Evolutionary conservation across 1,140 invertebrate genomes (phyloP), one percentile per base, ranked within the genome.

Genomic region (Pissodes strobi): DNA sequence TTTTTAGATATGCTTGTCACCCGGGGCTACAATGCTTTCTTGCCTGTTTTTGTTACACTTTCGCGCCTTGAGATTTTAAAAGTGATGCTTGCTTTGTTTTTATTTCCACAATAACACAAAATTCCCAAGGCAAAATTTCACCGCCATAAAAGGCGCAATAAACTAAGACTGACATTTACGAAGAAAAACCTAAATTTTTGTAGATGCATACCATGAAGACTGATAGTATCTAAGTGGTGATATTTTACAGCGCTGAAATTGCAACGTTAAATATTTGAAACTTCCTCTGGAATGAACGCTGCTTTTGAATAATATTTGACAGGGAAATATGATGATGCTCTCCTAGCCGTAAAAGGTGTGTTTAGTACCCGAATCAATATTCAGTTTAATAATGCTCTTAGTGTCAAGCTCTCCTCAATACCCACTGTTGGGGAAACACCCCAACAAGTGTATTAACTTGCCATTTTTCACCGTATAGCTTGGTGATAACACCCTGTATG

Each of bases 41-140:
- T 55, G 30, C 39, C 18, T 22, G 43, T 46, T 46, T 22, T 46
- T 22, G 15, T 46, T 13, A 46, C 43, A 46, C 48, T 55, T 34
- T 18, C 21, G 30, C 15, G 23, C 39, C 41, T 57, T 43, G 43
- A 43, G 22, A 57, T 57, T 45, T 57, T 38, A 57, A 57, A 57
- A 57, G 23, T 18, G 19, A 12, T 25, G 53, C 43, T 57, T 22
- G 43, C 39, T 57, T 25, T 45, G 53, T 57, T 57, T 57, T 57
- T 57, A 57, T 57, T 43, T 57, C 53, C 37, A 15, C 22, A 41
- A 57, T 57, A 57, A 57, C 43, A 43, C 53, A 57, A 57, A 21
- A 43, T 43, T 27, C 13, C 53, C 39, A 57, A 57, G 22, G 27
- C 39, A 22, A 57, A 57, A 57, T 57, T 57, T 23, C 19, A 27